Evolutionary conservation across 2,797 vertebrate species (phyloP).

Genomic region (Pachyuromys duprasi): DNA sequence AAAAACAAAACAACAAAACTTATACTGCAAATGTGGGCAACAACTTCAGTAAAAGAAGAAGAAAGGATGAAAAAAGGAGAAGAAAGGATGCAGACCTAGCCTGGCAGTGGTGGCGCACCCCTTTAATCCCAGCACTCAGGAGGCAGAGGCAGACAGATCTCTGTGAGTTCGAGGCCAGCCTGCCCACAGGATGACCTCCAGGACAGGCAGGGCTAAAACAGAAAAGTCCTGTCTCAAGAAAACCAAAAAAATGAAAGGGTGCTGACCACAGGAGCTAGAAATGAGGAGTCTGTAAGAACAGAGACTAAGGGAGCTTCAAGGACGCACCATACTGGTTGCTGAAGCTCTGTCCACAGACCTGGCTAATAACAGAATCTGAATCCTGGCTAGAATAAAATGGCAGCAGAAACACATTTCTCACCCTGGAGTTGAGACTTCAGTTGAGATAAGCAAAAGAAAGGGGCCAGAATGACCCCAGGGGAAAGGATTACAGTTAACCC

Average conservation of each 20-base stretch:
- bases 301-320: neutral
- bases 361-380: neutral
- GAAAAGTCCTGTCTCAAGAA: too few relatives aligned
- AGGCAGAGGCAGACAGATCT: too few relatives aligned
- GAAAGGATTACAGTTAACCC: neutral
- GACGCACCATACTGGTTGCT: neutral
- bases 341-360: neutral
- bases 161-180: too few relatives aligned
- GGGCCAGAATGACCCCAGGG: neutral
- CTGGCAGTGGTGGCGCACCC: too few relatives aligned
- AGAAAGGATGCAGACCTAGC: too few relatives aligned
- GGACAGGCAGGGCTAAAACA: too few relatives aligned
- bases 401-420: neutral
- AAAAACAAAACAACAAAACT: neutral
- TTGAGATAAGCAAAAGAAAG: neutral
- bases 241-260: too few relatives aligned
- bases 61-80: neutral
- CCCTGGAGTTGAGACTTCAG: neutral
- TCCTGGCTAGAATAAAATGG: neutral
- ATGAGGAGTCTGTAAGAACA: neutral
- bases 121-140: too few relatives aligned
- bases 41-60: neutral
- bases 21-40: neutral
- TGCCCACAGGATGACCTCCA: too few relatives aligned
- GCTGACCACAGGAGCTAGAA: neutral